A percentile compares a stretch with the other conserved stretches of the same genome.
Conservation (phyloP, 2,113 vertebrate genomes). For the Lepus americanus region DNA sequence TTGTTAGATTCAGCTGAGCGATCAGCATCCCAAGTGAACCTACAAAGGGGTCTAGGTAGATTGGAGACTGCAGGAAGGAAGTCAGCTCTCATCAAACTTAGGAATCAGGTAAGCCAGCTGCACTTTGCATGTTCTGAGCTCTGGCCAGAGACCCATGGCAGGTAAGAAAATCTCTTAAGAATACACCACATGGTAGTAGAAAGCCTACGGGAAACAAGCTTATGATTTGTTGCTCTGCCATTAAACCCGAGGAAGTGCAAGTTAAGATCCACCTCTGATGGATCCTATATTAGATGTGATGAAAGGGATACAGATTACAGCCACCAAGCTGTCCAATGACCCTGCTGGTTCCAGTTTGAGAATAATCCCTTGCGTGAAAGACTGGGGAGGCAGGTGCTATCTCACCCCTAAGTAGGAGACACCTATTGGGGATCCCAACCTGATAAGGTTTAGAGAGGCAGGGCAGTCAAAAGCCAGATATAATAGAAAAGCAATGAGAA, state of each 20-base stretch:
- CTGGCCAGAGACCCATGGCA: not conserved
- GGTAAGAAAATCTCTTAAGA: not conserved
- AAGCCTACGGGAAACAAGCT: not conserved
- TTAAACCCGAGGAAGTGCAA: too few species aligned
- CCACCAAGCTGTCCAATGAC: accelerated
- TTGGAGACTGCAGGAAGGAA: not conserved
- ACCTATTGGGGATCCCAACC: not conserved
- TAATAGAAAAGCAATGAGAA: not conserved
- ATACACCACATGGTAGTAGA: not conserved
- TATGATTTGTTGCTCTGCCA: not conserved
- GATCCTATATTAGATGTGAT: not conserved
- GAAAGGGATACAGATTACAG: too few species aligned
- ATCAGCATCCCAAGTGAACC: not conserved
- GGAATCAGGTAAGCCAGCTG: not conserved
- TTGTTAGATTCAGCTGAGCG: not conserved
- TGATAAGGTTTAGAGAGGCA: not conserved
- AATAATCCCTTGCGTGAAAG: not conserved
- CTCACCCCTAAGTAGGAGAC: not conserved
- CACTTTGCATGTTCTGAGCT: not conserved
- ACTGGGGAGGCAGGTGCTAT: not conserved
- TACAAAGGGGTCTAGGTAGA: accelerated
- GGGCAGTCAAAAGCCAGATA: not conserved
- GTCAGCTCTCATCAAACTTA: too few species aligned
- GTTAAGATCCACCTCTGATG: not conserved
- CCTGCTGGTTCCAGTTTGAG: not conserved